These are phyloP conservation scores for Ellobius talpinus DNA, from an alignment of 2,113 vertebrate genomes.

Conservation along the genomic window DNA sequence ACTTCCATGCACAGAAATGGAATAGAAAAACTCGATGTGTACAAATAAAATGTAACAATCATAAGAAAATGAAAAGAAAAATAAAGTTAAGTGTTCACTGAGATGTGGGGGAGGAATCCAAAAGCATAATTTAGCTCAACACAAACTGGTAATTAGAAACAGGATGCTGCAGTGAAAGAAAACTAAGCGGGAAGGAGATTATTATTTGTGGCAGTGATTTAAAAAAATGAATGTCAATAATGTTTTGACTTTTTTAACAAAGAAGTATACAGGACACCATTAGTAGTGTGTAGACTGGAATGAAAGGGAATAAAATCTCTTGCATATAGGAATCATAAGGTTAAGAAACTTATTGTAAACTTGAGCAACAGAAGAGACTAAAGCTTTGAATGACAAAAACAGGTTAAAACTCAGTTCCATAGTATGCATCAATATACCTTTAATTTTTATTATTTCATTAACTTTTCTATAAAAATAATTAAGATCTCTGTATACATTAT, in stretches of 20 bases:
- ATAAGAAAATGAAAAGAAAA: neutral
- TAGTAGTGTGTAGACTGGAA: constrained; percentile 4
- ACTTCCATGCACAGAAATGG: neutral
- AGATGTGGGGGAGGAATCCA: neutral
- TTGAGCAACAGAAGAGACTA: neutral
- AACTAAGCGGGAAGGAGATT: constrained; percentile 18
- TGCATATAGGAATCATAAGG: neutral
- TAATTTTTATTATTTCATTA: neutral
- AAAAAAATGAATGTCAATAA: neutral
- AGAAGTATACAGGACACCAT: neutral
- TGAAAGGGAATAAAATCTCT: constrained; percentile 25
- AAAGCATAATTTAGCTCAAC: constrained; percentile 33
- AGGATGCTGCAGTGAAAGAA: neutral
- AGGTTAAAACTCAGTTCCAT: neutral
- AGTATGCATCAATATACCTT: neutral
- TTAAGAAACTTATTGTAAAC: neutral
- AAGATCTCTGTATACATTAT: constrained; percentile 16
- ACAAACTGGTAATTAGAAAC: constrained; percentile 47
- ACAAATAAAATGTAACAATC: neutral
- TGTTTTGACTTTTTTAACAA: constrained; percentile 30
- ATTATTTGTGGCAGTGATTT: neutral
- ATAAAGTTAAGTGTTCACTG: neutral
- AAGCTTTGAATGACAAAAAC: constrained; percentile 27
- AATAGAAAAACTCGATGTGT: neutral
- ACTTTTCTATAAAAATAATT: neutral